Evolutionary conservation across 2,888 invertebrate species (phyloP), one percentile per base, ranked within the genome.

Genomic region (Thecophora atra): DNA sequence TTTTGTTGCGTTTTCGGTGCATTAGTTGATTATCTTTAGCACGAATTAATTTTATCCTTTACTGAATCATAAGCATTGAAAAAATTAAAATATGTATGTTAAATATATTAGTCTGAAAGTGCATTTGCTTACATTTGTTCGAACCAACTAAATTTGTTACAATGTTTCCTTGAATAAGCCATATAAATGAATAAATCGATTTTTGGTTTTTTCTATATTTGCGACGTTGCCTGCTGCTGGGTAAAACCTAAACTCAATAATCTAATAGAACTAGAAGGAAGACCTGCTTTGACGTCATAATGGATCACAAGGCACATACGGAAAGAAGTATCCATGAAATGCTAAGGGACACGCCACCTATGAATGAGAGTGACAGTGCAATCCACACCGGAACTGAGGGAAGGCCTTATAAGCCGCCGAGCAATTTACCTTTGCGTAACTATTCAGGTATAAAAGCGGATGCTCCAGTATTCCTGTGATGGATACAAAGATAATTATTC

Each of bases 341-440:
- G 94, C 86, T 94, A 74, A 94, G 94, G 85, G 94, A 94, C 81
- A 91, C 94, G 60, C 93, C 94, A 65, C 91, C 93, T 51, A 89
- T 93, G 81, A 93, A 93, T 77, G 93, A 92, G 81, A 92, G 91
- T 77, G 92, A 91, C 79, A 92, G 90, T 81, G 91, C 92, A 47
- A 91, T 93, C 77, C 93, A 92, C 77, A 91, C 93, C 17, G 93
- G 92, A 73, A 92, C 92, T 13, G 92, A 93, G 80, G 90, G 91
- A 37, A 90, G 88, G 79, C 90, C 91, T 70, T 89, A 90, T 42
- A 90, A 89, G 68, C 88, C 89, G 76, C 91, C 92, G 60, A 90
- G 89, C 60, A 91, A 91, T 81, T 90, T 93, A 87, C 91, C 92
- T n/a, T 89, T 93, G 76, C 90, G 91, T 71, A 91, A 92, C 70